These are phyloP conservation scores for Nephrotoma appendiculata DNA, from an alignment of 2,888 invertebrate genomes.

Conservation along the genomic window DNA sequence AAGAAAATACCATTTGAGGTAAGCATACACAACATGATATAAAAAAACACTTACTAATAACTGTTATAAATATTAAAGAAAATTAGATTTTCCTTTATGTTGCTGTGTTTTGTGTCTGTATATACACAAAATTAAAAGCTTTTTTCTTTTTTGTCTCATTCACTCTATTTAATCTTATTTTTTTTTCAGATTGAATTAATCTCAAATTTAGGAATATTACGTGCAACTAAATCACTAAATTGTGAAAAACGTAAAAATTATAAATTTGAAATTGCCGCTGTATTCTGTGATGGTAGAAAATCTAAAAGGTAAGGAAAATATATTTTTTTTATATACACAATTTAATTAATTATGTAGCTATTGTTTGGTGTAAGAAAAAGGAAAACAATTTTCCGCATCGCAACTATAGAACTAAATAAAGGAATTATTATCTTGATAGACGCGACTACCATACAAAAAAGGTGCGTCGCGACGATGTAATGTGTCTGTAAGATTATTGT, in stretches of 20 bases:
- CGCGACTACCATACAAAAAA: background rate
- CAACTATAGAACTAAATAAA: background rate
- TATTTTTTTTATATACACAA: background rate
- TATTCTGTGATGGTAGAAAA: conserved; percentile 77
- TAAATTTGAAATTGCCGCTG: conserved; percentile 90
- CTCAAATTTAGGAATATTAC: conserved; percentile 64
- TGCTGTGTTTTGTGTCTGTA: background rate
- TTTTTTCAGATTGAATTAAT: conserved; percentile 47
- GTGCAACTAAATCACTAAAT: conserved; percentile 71
- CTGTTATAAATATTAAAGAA: background rate
- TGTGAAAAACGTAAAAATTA: conserved; percentile 90
- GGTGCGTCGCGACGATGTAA: background rate
- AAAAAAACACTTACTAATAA: background rate
- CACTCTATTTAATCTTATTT: conserved; percentile 7
- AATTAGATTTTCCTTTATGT: background rate
- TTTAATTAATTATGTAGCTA: background rate
- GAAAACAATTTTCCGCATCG: background rate
- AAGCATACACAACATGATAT: conserved; percentile 14
- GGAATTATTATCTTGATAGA: background rate
- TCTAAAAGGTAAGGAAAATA: conserved; percentile 48
- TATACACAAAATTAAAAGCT: background rate
- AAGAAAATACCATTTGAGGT: conserved; percentile 89
- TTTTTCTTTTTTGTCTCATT: background rate
- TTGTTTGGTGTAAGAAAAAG: background rate
- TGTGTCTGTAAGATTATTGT: background rate